Conservation (phyloP, 2,113 vertebrate genomes). For the Leucopternis melanops region DNA sequence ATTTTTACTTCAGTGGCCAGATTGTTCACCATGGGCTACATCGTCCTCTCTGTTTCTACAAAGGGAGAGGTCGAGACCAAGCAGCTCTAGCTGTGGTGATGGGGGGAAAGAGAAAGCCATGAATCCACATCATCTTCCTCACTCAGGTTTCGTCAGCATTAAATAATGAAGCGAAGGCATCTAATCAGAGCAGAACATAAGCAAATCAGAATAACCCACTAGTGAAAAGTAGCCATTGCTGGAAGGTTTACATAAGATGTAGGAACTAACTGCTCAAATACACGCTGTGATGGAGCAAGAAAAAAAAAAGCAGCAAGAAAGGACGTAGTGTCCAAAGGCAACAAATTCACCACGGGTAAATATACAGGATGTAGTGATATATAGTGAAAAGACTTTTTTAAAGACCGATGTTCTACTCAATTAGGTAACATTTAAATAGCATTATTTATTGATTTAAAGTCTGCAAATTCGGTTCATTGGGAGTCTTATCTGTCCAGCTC, state of each 20-base stretch:
- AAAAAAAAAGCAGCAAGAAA: not conserved
- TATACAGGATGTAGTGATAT: not conserved
- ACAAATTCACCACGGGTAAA: not conserved
- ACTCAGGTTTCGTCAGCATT: not conserved
- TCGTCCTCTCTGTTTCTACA: not conserved
- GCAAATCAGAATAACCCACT: not conserved
- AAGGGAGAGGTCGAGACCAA: not conserved
- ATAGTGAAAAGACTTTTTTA: not conserved
- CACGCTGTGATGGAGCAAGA: not conserved
- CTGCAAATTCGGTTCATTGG: not conserved
- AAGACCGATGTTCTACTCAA: not conserved
- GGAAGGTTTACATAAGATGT: not conserved
- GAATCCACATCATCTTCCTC: not conserved
- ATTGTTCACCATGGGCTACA: constrained; percentile 50
- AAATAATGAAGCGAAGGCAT: not conserved
- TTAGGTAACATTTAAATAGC: not conserved
- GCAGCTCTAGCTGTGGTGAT: not conserved
- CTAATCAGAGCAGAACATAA: not conserved
- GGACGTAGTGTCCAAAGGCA: not conserved
- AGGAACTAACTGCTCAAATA: not conserved
- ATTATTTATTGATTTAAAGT: not conserved
- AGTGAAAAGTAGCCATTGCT: not conserved
- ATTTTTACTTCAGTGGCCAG: constrained; percentile 32
- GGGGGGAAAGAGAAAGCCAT: not conserved
- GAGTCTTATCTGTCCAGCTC: not conserved